These are phyloP conservation scores for Danionella dracula DNA, from an alignment of 2,797 vertebrate species.

Conservation along the genomic window DNA sequence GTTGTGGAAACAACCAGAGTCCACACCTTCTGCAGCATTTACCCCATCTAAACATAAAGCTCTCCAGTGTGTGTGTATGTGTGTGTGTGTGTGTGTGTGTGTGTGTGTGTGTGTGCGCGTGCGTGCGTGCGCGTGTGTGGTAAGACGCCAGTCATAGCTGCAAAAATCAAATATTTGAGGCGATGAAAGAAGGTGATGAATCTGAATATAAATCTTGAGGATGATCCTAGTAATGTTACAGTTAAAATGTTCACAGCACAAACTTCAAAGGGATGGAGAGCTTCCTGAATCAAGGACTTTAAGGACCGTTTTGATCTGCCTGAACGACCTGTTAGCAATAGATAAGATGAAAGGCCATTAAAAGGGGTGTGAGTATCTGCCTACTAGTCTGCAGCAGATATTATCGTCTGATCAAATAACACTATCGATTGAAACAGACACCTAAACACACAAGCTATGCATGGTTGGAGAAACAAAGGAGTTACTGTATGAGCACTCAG, in stretches of 20 bases:
- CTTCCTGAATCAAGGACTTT: background rate
- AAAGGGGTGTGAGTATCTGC: background rate
- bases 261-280: background rate
- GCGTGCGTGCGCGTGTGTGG: too few species aligned
- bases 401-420: constrained; percentile 11
- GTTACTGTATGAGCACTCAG: background rate
- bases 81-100: too few species aligned
- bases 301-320: background rate
- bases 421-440: constrained; percentile 3
- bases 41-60: background rate
- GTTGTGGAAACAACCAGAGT: background rate
- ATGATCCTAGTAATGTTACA: background rate
- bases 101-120: too few species aligned
- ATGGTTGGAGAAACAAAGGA: background rate
- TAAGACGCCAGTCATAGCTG: background rate
- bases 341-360: constrained; percentile 15
- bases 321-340: constrained; percentile 8
- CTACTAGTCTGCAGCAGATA: background rate
- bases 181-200: background rate
- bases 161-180: background rate
- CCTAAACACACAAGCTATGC: background rate
- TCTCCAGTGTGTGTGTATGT: background rate
- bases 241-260: background rate
- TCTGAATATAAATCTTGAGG: background rate
- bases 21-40: background rate